Percentiles rank a stretch among this genome's conserved stretches.
These are phyloP conservation scores for Drosophila arizonae DNA, from an alignment of 1,140 invertebrate species.

Conservation along the genomic window DNA sequence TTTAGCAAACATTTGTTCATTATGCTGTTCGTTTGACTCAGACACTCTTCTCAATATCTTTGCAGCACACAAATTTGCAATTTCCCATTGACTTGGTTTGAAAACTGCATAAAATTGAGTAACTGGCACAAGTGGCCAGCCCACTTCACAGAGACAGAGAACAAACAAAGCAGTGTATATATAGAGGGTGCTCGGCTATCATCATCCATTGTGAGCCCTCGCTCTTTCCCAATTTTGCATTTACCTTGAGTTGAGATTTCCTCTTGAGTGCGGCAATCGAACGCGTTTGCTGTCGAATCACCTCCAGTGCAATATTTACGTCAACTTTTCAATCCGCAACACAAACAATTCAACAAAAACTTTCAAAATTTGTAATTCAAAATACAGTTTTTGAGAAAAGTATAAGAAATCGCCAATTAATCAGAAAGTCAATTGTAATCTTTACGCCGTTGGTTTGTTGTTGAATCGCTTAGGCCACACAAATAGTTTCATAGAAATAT, in stretches of 20 bases:
- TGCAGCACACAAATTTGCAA: too few relatives aligned
- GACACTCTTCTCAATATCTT: too few relatives aligned
- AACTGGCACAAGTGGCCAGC: conserved; percentile 64
- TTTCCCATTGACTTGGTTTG: conserved; percentile 36
- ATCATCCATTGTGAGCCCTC: not conserved
- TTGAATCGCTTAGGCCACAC: conserved; percentile 18
- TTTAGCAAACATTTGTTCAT: too few relatives aligned
- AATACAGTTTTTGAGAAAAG: conserved; percentile 22
- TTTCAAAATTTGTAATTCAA: conserved; percentile 19
- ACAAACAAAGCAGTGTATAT: conserved; percentile 15
- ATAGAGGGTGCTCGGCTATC: conserved; percentile 3
- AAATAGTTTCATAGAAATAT: conserved; percentile 24
- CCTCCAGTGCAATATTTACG: conserved; percentile 65
- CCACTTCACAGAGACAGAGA: conserved; percentile 36
- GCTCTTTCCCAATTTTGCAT: conserved; percentile 1
- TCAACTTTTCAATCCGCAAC: conserved; percentile 14
- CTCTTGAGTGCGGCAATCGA: conserved; percentile 82
- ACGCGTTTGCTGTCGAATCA: conserved; percentile 78
- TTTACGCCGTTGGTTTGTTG: conserved; percentile 4
- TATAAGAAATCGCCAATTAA: conserved; percentile 9
- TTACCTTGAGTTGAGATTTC: conserved; percentile 83
- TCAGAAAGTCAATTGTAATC: not conserved
- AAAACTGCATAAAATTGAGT: conserved; percentile 43
- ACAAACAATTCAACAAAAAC: conserved; percentile 8
- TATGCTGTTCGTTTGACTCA: too few relatives aligned